Base-by-base conservation (phyloP, 2,113 vertebrate species). In the Chloebia gouldiae region DNA sequence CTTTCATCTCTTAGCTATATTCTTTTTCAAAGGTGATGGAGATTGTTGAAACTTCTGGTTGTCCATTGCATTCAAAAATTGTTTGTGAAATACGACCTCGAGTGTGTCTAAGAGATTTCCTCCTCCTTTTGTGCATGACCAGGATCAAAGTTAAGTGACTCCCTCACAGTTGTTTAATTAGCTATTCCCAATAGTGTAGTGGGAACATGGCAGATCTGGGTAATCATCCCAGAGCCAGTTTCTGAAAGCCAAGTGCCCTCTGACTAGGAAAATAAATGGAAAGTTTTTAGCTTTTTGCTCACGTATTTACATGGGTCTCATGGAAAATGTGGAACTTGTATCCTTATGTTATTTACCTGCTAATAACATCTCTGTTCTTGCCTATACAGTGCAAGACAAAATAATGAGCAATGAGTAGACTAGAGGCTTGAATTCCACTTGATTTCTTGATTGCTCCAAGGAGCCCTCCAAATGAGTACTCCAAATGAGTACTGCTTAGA, bases 31-130 rank as follows among this genome's bases (percentile, higher is more conserved):
- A 72, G 49, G 18, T 21, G 25, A 22, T 59, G 37, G 61, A 73
- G 10, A 7, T 69, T 57, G 10, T 59, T 88, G 69, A 75, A 85
- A 84, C 42, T 60, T 86, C 75, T 44, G n/a, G 15, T 23, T 69
- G 49, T 70, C 39, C 25, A 4, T 39, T 49, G 33, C 60, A 51
- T 88, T 92, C 21, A 77, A 80, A 80, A 54, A 40, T 3, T 37
- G 10, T 47, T 14, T 0, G 59, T 2, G 18, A 66, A 88, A 63
- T 37, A 66, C 9, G 1, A 4, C 53, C 22, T 77, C 0, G 0
- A 63, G 50, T 33, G 50, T 23, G 45, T 88, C 59, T 80, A 22
- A 1, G 5, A 66, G 51, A 66, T 79, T 72, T 85, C 27, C 7
- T 75, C 2, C 61, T 82, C 7, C 57, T 70, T 70, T 83, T 63